A percentile compares a stretch with the other conserved stretches of the same genome.
phyloP scores from a whole-genome alignment of 2,888 invertebrate genomes.

The Teinopalpus imperialis region DNA sequence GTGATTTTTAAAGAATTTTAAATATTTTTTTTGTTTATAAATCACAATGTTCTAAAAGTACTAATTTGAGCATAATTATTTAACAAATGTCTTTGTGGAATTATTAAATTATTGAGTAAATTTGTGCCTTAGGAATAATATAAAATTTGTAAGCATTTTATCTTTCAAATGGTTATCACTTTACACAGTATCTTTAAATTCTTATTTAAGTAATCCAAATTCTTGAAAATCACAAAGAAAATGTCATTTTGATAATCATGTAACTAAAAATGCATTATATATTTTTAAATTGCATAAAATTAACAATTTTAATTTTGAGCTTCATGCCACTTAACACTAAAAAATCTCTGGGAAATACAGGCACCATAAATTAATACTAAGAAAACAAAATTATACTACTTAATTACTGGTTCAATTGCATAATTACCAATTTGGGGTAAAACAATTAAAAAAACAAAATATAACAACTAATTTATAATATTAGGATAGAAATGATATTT shows the following conservation, averaged over 20 bases:
- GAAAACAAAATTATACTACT: slow-evolving; percentile 6
- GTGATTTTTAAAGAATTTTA: neutral
- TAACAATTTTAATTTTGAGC: too few relatives aligned
- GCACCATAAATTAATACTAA: neutral
- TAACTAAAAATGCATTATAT: slow-evolving; percentile 8
- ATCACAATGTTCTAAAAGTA: slow-evolving; percentile 17
- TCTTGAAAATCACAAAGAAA: slow-evolving; percentile 17
- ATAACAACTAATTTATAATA: slow-evolving; percentile 14
- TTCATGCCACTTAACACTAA: slow-evolving; percentile 7
- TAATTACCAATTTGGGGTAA: slow-evolving; percentile 2
- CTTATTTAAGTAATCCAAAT: slow-evolving; percentile 1
- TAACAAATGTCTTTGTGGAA: slow-evolving; percentile 16
- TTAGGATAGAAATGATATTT: slow-evolving; percentile 19
- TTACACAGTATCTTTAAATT: too few relatives aligned
- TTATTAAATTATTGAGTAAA: slow-evolving; percentile 7
- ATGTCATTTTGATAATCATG: slow-evolving; percentile 5
- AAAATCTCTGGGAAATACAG: neutral
- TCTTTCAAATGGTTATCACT: neutral
- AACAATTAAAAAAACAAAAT: slow-evolving; percentile 13
- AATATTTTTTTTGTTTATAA: slow-evolving; percentile 1
- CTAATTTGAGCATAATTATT: slow-evolving; percentile 24
- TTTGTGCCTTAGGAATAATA: slow-evolving; percentile 2
- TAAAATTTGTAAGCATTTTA: neutral
- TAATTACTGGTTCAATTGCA: slow-evolving; percentile 12
- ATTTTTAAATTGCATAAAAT: slow-evolving; percentile 4